These are phyloP conservation scores for Lepidocyrtoides sp. DNA, from an alignment of 2,888 invertebrate species.

Conservation along the genomic window DNA sequence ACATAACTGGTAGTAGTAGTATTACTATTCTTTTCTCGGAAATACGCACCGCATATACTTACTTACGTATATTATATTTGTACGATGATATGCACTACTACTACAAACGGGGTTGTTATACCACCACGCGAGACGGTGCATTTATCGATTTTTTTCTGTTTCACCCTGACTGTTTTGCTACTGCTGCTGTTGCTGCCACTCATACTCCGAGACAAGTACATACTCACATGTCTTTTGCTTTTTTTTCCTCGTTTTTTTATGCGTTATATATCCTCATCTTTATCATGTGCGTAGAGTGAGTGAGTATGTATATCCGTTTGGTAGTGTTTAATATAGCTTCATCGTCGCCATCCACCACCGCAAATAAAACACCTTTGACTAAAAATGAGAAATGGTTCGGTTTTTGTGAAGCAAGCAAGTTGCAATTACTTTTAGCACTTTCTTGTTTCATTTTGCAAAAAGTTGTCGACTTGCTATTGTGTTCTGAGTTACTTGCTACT, in stretches of 20 bases:
- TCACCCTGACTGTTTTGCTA: constrained; percentile 78
- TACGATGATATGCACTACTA: not conserved
- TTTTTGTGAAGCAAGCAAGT: not conserved
- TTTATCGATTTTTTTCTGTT: constrained; percentile 84
- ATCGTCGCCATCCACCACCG: not conserved
- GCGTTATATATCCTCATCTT: not conserved
- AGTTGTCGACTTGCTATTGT: no score
- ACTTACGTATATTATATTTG: constrained; percentile 45
- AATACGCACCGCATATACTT: constrained; percentile 21
- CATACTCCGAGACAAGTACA: constrained; percentile 23
- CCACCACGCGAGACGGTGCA: constrained; percentile 85
- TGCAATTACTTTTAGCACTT: not conserved
- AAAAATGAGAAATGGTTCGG: no score
- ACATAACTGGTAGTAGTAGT: not conserved
- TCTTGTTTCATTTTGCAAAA: no score
- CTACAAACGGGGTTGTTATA: constrained; percentile 80
- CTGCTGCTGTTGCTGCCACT: constrained; percentile 73
- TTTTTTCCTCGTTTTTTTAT: constrained; percentile 3
- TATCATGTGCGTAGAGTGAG: not conserved
- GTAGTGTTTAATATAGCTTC: not conserved
- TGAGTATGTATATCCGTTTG: constrained; percentile 49
- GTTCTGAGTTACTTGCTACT: no score
- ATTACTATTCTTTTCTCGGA: constrained; percentile 32
- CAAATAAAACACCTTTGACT: constrained; percentile 1
- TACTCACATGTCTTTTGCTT: constrained; percentile 34